Conservation (phyloP, 2,888 invertebrate genomes). For the Protodeltote pygarga region DNA sequence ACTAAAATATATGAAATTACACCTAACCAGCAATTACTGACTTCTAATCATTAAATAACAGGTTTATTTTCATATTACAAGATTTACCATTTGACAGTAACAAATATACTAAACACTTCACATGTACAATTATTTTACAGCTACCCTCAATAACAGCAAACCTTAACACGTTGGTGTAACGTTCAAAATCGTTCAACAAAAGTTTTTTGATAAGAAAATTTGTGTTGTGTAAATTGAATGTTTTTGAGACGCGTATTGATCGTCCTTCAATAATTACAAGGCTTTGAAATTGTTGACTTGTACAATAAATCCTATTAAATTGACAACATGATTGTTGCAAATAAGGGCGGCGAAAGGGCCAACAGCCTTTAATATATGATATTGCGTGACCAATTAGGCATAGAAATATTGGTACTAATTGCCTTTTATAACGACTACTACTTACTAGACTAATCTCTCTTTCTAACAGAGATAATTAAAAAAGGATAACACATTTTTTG, state of each 20-base stretch:
- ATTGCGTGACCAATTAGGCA: conserved; percentile 20
- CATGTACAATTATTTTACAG: not conserved
- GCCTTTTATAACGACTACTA: too few species aligned
- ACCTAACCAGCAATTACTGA: conserved; percentile 17
- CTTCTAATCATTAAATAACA: conserved; percentile 28
- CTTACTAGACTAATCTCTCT: too few species aligned
- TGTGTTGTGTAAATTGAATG: conserved; percentile 26
- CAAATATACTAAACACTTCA: conserved; percentile 43
- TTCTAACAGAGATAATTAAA: too few species aligned
- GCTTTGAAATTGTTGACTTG: conserved; percentile 51
- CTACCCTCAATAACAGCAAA: not conserved
- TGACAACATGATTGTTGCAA: conserved; percentile 60
- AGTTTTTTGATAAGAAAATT: not conserved
- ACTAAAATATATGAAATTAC: conserved; percentile 9
- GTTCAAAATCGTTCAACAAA: conserved; percentile 5
- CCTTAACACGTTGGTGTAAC: not conserved
- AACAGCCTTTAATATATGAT: conserved; percentile 23
- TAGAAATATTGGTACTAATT: too few species aligned
- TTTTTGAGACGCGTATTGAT: conserved; percentile 58
- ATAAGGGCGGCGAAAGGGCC: conserved; percentile 19
- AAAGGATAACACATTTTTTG: too few species aligned
- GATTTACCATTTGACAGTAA: conserved; percentile 49
- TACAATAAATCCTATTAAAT: conserved; percentile 63
- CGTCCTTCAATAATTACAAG: conserved; percentile 56
- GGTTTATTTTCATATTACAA: conserved; percentile 45